Conservation (phyloP, 2,888 invertebrate genomes). For the Arge pagana region DNA sequence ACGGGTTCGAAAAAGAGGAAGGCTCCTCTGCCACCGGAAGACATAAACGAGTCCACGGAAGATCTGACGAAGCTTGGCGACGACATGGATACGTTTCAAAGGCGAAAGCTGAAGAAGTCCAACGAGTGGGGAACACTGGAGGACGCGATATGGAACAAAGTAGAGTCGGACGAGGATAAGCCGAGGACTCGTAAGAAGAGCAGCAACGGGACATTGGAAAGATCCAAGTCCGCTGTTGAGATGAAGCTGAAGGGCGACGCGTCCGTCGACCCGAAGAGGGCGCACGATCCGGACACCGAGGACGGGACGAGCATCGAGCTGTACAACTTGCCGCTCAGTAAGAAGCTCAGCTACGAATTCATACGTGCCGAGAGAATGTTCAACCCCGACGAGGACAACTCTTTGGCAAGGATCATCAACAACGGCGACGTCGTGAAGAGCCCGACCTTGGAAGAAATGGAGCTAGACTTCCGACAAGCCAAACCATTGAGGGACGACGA, state of each 20-base stretch:
- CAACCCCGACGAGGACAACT: conserved; percentile 49
- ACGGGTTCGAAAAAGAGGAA: conserved; percentile 69
- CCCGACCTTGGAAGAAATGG: conserved; percentile 43
- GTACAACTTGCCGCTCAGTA: conserved; percentile 49
- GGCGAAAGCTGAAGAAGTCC: conserved; percentile 72
- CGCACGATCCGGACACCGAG: conserved; percentile 29
- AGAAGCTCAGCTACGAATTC: conserved; percentile 46
- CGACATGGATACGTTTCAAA: conserved; percentile 70
- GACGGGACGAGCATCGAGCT: conserved; percentile 44
- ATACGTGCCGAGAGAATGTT: conserved; percentile 47
- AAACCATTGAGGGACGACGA: conserved; percentile 33
- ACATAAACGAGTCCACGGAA: conserved; percentile 53
- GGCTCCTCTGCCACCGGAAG: conserved; percentile 62
- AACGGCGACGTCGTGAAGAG: conserved; percentile 47
- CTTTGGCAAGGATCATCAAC: conserved; percentile 49
- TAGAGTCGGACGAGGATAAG: conserved; percentile 51
- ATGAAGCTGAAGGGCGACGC: conserved; percentile 60
- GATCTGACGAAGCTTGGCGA: conserved; percentile 61
- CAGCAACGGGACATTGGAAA: conserved; percentile 63
- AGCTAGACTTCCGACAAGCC: conserved; percentile 44
- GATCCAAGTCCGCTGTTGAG: conserved; percentile 67
- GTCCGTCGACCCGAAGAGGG: conserved; percentile 19
- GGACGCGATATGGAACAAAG: conserved; percentile 71
- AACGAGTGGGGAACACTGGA: conserved; percentile 78
- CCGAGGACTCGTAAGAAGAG: conserved; percentile 39